phyloP scores from a whole-genome alignment of 2,797 vertebrate genomes.

The Chrosomus eos region DNA sequence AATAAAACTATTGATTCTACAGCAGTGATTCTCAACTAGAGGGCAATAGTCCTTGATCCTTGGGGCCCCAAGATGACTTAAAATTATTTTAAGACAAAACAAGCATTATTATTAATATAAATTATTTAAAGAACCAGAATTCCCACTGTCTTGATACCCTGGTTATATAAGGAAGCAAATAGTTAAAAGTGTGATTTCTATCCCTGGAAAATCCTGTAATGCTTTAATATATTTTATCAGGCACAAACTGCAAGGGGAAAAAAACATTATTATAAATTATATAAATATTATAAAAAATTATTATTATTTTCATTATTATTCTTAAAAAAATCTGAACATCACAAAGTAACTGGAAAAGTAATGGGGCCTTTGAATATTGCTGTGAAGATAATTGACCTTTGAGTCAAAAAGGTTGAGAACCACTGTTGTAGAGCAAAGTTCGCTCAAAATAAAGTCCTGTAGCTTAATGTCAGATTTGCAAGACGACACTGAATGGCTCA shows the following conservation, averaged over 20 bases:
- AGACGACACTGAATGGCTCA: constrained; percentile 62
- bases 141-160: background rate
- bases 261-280: too few relatives aligned
- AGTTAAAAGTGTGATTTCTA: background rate
- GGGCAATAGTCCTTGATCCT: background rate
- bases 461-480: background rate
- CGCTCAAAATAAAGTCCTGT: background rate
- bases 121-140: background rate
- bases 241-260: background rate
- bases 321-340: background rate
- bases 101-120: background rate
- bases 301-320: background rate
- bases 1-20: background rate
- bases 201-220: background rate
- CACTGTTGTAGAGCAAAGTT: background rate
- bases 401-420: background rate
- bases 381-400: background rate
- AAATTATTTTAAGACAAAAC: background rate
- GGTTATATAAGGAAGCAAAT: background rate
- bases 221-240: background rate
- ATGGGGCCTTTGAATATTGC: background rate
- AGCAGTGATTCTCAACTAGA: background rate
- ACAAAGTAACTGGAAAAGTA: background rate
- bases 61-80: background rate
- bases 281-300: too few relatives aligned